phyloP scores from a whole-genome alignment of 1,140 invertebrate genomes.

The Trinorchestia longiramus region DNA sequence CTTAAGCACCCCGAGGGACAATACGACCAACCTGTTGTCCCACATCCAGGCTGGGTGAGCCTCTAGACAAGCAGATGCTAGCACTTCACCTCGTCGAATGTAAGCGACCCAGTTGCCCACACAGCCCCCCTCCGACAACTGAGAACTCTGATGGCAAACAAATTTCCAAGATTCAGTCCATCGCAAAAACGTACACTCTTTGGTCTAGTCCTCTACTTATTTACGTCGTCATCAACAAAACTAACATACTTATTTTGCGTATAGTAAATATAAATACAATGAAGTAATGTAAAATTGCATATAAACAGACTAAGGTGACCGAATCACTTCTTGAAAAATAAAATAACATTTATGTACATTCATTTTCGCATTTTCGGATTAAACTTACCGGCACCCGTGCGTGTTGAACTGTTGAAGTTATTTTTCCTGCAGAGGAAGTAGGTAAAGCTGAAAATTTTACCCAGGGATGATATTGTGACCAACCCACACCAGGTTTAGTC shows the following conservation, averaged over 20 bases:
- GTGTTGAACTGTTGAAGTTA: conserved; percentile 59
- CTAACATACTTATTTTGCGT: too few relatives aligned
- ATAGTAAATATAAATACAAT: too few relatives aligned
- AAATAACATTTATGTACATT: too few relatives aligned
- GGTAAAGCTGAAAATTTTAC: conserved; percentile 52
- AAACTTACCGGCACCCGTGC: conserved; percentile 56
- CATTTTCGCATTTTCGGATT: too few relatives aligned
- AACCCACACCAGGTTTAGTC: background rate
- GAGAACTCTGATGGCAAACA: conserved; percentile 43
- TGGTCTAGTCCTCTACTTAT: too few relatives aligned
- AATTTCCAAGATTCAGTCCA: background rate
- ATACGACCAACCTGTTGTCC: conserved; percentile 65
- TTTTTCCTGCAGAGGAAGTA: conserved; percentile 56
- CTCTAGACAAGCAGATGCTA: conserved; percentile 70
- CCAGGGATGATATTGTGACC: background rate
- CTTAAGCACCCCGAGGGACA: too few relatives aligned
- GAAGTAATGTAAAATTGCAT: too few relatives aligned
- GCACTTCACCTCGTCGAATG: conserved; percentile 64
- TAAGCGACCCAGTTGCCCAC: conserved; percentile 70
- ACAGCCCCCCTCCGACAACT: conserved; percentile 66
- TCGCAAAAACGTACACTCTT: too few relatives aligned
- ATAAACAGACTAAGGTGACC: too few relatives aligned
- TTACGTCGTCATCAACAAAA: too few relatives aligned
- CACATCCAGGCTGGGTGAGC: conserved; percentile 77
- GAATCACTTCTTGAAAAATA: too few relatives aligned